Base-by-base conservation (phyloP, 2,113 vertebrate species). In the Mungos mungo region DNA sequence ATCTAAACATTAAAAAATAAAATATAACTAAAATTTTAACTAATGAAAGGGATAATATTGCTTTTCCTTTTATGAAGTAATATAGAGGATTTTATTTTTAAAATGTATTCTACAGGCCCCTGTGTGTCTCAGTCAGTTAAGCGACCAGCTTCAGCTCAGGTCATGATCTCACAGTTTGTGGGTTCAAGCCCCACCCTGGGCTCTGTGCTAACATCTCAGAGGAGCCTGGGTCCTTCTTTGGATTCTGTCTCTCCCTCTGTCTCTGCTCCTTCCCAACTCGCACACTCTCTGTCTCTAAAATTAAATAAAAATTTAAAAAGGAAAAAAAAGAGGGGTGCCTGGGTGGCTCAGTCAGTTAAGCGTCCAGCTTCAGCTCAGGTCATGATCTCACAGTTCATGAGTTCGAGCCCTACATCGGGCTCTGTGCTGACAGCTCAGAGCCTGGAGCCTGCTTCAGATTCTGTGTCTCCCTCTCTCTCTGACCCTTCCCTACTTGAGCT, bases 391-490 rank as follows among this genome's bases (percentile, higher is more conserved):
- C 72, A 47, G 41, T 47, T 29, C 14, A 16, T 27, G 25, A 27
- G 41, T 45, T 13, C 15, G 7, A 76, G 41, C 25, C 41, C 3
- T 0, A 3, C 27, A 3, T 4, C 4, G 3, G 41, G 25, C 72
- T 76, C 41, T 15, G 13, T 7, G 27, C 41, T 29, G 57, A 60
- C 72, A 29, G 72, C 2, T 7, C 1, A 19, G 72, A 29, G 72
- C 29, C 72, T 47, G 57, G 57, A 29, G 25, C 8, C 72, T 47
- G 41, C 72, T 76, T 45, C 29, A 14, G 41, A 76, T 16, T 47
- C 25, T 76, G 14, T 45, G 25, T 47, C 27, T 76, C 7, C 38
- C 27, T 47, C 41, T 47, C 14, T 41, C 41, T 45, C 41, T 45
- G 27, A 6, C 38, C 14, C 72, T 12, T 1, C 12, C 7, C 41